Evolutionary conservation across 2,888 invertebrate genomes (phyloP).

Genomic region (Lochmaea crataegi): DNA sequence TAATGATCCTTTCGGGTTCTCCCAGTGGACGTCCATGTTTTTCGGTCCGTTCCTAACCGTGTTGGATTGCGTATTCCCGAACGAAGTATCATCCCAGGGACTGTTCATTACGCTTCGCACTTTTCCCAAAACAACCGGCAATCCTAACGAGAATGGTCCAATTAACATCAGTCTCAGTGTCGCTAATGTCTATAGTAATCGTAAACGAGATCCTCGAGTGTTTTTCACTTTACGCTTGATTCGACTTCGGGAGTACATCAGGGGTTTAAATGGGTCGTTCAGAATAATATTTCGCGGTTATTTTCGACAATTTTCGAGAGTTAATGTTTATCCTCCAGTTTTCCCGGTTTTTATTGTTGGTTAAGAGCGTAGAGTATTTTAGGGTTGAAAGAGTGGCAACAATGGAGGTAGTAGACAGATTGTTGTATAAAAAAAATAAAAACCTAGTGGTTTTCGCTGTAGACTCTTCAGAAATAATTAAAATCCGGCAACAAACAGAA

Average conservation of each 20-base stretch:
- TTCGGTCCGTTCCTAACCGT: conserved; percentile 12
- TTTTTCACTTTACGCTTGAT: conserved; percentile 41
- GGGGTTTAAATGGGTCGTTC: conserved; percentile 15
- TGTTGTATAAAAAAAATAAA: too few relatives aligned
- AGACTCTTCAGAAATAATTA: background rate
- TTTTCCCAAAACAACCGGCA: conserved; percentile 43
- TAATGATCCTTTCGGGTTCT: background rate
- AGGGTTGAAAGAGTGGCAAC: background rate
- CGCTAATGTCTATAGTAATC: conserved; percentile 45
- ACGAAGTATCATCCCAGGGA: conserved; percentile 33
- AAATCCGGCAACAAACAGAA: too few relatives aligned
- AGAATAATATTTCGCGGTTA: conserved; percentile 26
- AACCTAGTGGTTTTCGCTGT: too few relatives aligned
- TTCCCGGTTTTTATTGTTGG: background rate
- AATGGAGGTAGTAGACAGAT: background rate
- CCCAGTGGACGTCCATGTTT: conserved; percentile 9
- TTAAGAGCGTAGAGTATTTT: background rate
- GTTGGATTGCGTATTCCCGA: conserved; percentile 30
- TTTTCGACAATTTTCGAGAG: background rate
- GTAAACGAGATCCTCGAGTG: conserved; percentile 43
- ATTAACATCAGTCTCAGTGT: conserved; percentile 43
- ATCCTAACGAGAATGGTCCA: conserved; percentile 42
- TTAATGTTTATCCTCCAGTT: background rate
- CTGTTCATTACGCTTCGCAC: conserved; percentile 39
- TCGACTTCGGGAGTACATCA: conserved; percentile 15